These are phyloP conservation scores for Crotalus helleri DNA, from an alignment of 2,113 vertebrate genomes.

Conservation along the genomic window DNA sequence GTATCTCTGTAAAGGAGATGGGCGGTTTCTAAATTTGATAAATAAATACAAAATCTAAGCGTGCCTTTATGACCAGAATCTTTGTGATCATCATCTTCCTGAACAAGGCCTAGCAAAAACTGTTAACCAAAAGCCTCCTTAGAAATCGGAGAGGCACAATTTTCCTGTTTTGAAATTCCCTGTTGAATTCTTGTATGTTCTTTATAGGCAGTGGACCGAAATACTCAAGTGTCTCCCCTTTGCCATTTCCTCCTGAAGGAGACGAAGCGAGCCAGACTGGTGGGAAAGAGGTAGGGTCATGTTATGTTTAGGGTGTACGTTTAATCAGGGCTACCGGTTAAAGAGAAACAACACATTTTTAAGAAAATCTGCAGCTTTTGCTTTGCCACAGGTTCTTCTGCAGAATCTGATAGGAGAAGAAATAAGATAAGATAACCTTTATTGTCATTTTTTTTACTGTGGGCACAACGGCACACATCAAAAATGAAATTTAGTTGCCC, in stretches of 20 bases:
- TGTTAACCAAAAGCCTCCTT: not conserved
- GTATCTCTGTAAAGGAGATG: not conserved
- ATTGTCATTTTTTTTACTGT: too few species aligned
- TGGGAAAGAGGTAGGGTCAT: not conserved
- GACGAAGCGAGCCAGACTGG: not conserved
- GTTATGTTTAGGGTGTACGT: not conserved
- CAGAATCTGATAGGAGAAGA: not conserved
- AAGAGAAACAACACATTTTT: not conserved
- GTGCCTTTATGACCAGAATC: not conserved
- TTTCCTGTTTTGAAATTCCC: not conserved
- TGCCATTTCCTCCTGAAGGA: not conserved
- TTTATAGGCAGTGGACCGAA: not conserved
- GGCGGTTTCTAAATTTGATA: not conserved
- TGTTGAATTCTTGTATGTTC: not conserved
- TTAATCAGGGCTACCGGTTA: not conserved
- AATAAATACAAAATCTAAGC: not conserved
- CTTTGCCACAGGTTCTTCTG: not conserved
- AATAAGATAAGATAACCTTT: too few species aligned
- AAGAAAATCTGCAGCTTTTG: not conserved
- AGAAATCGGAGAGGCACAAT: not conserved
- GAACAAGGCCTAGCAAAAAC: not conserved
- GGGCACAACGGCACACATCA: too few species aligned
- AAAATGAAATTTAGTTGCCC: too few species aligned
- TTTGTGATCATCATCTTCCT: not conserved
- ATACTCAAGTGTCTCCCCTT: not conserved